These are phyloP conservation scores for Strigops habroptila DNA, from an alignment of 2,113 vertebrate species.

Conservation along the genomic window DNA sequence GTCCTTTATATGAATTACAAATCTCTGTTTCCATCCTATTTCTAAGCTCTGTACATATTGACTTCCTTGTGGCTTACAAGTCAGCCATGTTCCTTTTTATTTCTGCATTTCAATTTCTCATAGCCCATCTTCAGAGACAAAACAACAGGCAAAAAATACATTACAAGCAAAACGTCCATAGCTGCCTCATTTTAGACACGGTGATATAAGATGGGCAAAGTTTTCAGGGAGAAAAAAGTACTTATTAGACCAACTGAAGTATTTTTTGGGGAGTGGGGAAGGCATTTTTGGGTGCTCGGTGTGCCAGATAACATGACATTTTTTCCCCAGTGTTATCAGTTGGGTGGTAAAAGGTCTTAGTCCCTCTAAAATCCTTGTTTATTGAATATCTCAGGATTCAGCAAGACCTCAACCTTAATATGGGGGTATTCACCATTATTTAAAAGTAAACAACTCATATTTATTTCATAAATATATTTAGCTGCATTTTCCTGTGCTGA, in stretches of 20 bases:
- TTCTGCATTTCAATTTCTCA: not conserved
- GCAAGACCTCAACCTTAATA: not conserved
- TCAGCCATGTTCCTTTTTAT: not conserved
- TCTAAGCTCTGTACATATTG: not conserved
- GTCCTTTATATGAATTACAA: not conserved
- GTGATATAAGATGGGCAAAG: not conserved
- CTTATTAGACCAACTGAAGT: not conserved
- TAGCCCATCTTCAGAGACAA: not conserved
- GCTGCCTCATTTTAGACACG: not conserved
- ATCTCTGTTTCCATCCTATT: not conserved
- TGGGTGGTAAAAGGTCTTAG: not conserved
- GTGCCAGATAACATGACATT: not conserved
- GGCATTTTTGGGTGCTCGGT: not conserved
- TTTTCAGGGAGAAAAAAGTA: not conserved
- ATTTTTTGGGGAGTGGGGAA: rapidly evolving
- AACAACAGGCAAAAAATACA: rapidly evolving
- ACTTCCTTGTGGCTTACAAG: not conserved
- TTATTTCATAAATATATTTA: slow-evolving; percentile 44
- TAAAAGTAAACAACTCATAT: not conserved
- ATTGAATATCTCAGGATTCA: not conserved
- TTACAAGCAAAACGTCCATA: not conserved
- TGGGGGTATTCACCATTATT: not conserved
- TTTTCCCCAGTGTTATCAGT: not conserved
- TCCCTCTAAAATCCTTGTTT: not conserved
- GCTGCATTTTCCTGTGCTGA: not conserved